A percentile compares a stretch with the other conserved stretches of the same genome.
Evolutionary conservation across 1,140 invertebrate species (phyloP).

Genomic region (Scaptomyza pallida): DNA sequence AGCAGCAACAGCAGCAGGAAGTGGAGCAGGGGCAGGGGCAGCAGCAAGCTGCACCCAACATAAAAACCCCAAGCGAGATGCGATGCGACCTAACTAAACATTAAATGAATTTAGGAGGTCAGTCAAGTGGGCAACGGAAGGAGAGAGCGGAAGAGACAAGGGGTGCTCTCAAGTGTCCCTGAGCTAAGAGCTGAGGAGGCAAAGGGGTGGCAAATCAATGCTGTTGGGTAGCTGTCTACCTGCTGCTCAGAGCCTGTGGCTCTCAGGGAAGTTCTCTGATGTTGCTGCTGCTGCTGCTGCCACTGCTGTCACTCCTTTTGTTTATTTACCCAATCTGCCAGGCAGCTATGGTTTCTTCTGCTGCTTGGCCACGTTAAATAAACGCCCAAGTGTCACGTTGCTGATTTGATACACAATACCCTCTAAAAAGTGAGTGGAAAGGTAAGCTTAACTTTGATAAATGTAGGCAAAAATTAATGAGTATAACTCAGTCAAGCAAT

Average conservation of each 20-base stretch:
- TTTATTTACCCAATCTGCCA: constrained; percentile 34
- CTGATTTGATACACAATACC: constrained; percentile 10
- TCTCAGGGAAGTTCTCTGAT: constrained; percentile 17
- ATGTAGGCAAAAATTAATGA: too few relatives aligned
- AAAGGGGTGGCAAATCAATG: constrained; percentile 38
- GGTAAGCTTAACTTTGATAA: too few relatives aligned
- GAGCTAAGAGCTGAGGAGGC: neutral
- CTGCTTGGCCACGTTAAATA: constrained; percentile 42
- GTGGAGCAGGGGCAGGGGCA: neutral
- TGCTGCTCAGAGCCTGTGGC: constrained; percentile 17
- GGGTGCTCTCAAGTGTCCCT: constrained; percentile 11
- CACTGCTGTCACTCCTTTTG: constrained; percentile 35
- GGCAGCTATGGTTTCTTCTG: neutral
- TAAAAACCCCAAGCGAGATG: neutral
- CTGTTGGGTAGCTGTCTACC: constrained; percentile 8
- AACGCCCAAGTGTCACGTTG: constrained; percentile 56
- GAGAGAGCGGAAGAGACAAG: neutral
- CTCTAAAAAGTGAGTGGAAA: too few relatives aligned
- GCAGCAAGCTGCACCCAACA: neutral
- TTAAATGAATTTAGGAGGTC: constrained; percentile 77
- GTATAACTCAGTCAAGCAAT: neutral
- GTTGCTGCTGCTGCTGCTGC: too few relatives aligned
- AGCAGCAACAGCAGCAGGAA: constrained; percentile 4
- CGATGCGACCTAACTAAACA: constrained; percentile 74
- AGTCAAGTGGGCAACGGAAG: constrained; percentile 45